Base-by-base conservation (phyloP, 2,113 vertebrate genomes). In the Cheilinus undulatus region DNA sequence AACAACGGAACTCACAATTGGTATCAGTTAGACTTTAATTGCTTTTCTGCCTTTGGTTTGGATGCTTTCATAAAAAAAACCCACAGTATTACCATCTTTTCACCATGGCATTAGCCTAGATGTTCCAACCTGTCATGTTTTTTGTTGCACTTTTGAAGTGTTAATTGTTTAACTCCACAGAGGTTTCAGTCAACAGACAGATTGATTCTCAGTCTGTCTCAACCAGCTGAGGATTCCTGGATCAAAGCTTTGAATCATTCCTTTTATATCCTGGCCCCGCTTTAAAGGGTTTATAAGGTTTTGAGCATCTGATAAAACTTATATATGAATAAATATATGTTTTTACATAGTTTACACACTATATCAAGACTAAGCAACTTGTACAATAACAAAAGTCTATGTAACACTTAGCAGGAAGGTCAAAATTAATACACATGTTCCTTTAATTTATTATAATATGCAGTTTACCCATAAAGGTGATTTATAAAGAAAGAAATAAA, bases 191-290 rank as follows among this genome's bases (percentile, higher is more conserved):
- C 51, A 60, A 63, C 62, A 65, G 19, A 60, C 62, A 65, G 34
- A 62, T 57, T 62, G 50, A 22, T 5, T 34, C 54, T 67, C 58
- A 48, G 60, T 67, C 34, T 43, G 43, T 70, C 67, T 56, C 20
- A 69, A 63, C 34, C 58, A 78, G 54, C 73, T 46, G 45, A 65
- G 43, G 49, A 80, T 62, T 66, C 69, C 73, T 53, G 30, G 40
- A 85, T 84, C 73, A 84, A 80, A 82, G 54, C 76, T 36, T 4
- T 69, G 64, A 58, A 34, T 81, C 58, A 64, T 53, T 64, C 54
- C 70, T 64, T 76, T 77, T 52, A 69, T 60, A 68, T 48, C n/a
- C 6, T 20, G 62, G 5, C 54, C 38, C 23, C 50, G 26, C 20
- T 70, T 53, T 36, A 22, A 22, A 45, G 10, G 64, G 8, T 56